These are phyloP conservation scores for Cheirogaleus major DNA, from an alignment of 2,797 vertebrate genomes.

Conservation along the genomic window DNA sequence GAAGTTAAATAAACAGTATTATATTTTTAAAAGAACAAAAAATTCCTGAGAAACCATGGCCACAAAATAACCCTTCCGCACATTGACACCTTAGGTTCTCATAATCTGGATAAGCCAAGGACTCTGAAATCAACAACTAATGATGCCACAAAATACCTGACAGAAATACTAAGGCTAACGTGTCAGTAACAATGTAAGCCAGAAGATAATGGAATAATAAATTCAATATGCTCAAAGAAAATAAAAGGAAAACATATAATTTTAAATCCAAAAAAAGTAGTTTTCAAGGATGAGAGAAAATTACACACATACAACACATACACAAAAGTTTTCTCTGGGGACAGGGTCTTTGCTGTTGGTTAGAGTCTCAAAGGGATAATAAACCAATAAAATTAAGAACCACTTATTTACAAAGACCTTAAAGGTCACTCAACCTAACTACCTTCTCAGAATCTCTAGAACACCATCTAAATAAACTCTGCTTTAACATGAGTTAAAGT, in stretches of 20 bases:
- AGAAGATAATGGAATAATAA: not conserved
- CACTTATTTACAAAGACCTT: not conserved
- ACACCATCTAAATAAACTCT: not conserved
- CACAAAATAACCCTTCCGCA: not conserved
- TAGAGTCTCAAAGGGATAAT: not conserved
- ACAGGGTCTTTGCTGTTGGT: not conserved
- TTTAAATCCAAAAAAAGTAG: not conserved
- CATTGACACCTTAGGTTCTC: not conserved
- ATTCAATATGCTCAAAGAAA: not conserved
- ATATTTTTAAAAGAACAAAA: too few species aligned
- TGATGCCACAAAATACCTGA: not conserved
- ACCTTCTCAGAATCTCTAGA: not conserved
- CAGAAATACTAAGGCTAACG: not conserved
- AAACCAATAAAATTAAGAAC: not conserved
- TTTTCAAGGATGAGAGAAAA: not conserved
- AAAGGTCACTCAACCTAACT: not conserved
- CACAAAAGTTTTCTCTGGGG: not conserved
- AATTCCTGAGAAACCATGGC: not conserved
- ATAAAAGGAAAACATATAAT: not conserved
- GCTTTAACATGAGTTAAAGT: not conserved
- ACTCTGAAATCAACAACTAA: not conserved
- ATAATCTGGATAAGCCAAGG: not conserved
- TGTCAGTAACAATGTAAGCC: not conserved
- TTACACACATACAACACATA: not conserved
- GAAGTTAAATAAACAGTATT: too few species aligned